These are phyloP conservation scores for Axis porcinus DNA, from an alignment of 2,113 vertebrate genomes.

Conservation along the genomic window DNA sequence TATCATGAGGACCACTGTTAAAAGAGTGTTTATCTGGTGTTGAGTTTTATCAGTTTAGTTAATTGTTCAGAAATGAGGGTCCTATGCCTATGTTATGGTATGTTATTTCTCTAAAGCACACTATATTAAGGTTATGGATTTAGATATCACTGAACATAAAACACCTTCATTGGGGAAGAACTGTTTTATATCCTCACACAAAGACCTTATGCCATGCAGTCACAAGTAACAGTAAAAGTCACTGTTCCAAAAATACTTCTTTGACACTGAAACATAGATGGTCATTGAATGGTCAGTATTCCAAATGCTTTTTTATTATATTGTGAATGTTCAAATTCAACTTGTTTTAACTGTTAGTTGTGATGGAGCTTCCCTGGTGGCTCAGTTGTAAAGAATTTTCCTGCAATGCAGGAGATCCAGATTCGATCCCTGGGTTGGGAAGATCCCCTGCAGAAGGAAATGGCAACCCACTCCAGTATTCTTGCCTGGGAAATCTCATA, in stretches of 20 bases:
- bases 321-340: conserved; percentile 20
- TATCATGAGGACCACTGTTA: background rate
- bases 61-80: conserved; percentile 16
- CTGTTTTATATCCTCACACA: conserved; percentile 36
- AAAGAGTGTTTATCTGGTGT: conserved; percentile 27
- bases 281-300: conserved; percentile 1
- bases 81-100: background rate
- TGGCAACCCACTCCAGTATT: background rate
- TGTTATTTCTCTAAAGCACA: conserved; percentile 49
- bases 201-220: conserved; percentile 26
- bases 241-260: conserved; percentile 27
- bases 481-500: background rate
- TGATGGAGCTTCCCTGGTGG: background rate
- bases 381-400: background rate
- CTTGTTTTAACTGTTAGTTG: background rate
- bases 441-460: background rate
- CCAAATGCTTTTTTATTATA: conserved; percentile 25
- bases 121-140: conserved; percentile 19
- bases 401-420: background rate
- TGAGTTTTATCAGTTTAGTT: conserved; percentile 45
- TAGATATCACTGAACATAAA: conserved; percentile 15
- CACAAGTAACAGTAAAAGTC: conserved; percentile 34
- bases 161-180: background rate
- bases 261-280: conserved; percentile 29
- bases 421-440: background rate